phyloP scores from a whole-genome alignment of 2,888 invertebrate genomes.

The Coremacera marginata region DNA sequence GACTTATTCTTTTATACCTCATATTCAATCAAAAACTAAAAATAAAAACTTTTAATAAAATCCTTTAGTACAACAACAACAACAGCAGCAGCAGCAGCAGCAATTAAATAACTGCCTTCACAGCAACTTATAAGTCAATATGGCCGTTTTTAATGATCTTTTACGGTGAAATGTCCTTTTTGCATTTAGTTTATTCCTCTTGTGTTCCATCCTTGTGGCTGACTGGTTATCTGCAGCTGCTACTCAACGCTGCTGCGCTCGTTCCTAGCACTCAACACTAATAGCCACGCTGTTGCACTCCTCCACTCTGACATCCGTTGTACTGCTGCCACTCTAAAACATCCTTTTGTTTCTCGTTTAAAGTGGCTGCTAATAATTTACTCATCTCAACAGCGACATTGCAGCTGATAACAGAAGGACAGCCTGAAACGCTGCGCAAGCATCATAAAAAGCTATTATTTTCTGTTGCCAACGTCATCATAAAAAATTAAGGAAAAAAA shows the following conservation, averaged over 20 bases:
- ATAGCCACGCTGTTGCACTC: background rate
- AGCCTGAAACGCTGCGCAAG: background rate
- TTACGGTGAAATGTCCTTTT: background rate
- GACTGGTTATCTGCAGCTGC: background rate
- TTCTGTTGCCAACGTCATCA: background rate
- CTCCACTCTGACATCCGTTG: too few species aligned
- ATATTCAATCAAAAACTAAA: background rate
- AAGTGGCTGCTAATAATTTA: constrained; percentile 6
- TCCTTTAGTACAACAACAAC: background rate
- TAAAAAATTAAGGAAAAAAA: background rate
- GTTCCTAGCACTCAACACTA: background rate
- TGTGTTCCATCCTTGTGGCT: background rate
- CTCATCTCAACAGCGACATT: background rate
- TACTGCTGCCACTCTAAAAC: too few species aligned
- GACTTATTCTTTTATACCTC: background rate
- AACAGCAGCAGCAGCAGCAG: background rate
- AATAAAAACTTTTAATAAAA: background rate
- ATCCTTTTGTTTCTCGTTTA: background rate
- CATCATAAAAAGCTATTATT: background rate
- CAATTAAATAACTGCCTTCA: background rate
- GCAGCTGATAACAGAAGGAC: background rate
- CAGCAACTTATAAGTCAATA: background rate
- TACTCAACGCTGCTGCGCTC: background rate
- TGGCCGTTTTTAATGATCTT: background rate
- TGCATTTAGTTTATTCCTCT: background rate